Evolutionary conservation across 2,797 vertebrate genomes (phyloP).

Genomic region (Sebastes umbrosus): DNA sequence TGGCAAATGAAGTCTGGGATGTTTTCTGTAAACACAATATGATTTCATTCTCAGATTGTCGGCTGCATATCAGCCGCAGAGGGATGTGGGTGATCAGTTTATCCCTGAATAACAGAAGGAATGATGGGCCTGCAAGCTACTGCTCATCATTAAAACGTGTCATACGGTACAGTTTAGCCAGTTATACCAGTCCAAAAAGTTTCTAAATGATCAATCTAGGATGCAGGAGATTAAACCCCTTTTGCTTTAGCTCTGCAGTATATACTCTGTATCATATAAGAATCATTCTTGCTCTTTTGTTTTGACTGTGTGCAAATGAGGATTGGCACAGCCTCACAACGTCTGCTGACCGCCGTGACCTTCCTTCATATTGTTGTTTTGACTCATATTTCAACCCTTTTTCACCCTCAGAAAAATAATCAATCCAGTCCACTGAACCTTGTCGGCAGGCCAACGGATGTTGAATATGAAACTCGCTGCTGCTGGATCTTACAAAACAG

Average conservation of each 20-base stretch:
- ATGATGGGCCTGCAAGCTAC: neutral
- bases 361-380: slow-evolving; percentile 17
- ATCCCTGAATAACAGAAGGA: neutral
- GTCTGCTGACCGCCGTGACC: slow-evolving; percentile 2
- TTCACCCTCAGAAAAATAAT: slow-evolving; percentile 20
- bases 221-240: neutral
- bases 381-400: slow-evolving; percentile 4
- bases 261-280: neutral
- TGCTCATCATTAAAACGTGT: neutral
- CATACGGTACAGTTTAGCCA: neutral
- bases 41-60: slow-evolving; percentile 4
- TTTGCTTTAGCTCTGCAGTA: neutral
- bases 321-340: neutral
- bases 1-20: slow-evolving; percentile 9
- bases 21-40: slow-evolving; percentile 6
- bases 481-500: neutral
- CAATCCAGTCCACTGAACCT: slow-evolving; percentile 14
- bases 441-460: neutral
- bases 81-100: neutral
- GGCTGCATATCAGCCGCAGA: neutral
- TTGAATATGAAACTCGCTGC: neutral
- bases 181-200: neutral
- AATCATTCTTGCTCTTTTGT: neutral
- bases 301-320: slow-evolving; percentile 16
- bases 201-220: neutral